These are phyloP conservation scores for Halichoerus grypus DNA, from an alignment of 2,113 vertebrate species.

Conservation along the genomic window DNA sequence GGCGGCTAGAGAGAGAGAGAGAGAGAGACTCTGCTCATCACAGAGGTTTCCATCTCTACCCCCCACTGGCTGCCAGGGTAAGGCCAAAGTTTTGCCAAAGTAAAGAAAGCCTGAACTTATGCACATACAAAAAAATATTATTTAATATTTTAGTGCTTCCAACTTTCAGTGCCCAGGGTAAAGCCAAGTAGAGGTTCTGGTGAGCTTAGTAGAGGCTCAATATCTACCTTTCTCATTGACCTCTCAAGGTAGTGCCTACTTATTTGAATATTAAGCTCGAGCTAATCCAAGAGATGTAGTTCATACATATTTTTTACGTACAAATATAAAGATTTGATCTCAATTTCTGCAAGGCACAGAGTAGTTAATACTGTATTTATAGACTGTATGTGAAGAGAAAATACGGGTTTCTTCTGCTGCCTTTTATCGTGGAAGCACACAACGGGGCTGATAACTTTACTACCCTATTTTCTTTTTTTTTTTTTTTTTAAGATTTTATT, in stretches of 20 bases:
- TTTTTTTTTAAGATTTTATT: too few species aligned
- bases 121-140: not conserved
- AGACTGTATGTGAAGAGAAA: not conserved
- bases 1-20: not conserved
- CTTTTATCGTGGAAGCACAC: not conserved
- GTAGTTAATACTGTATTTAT: not conserved
- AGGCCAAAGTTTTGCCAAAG: not conserved
- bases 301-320: not conserved
- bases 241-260: not conserved
- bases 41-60: not conserved
- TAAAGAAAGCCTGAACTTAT: not conserved
- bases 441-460: not conserved
- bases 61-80: not conserved
- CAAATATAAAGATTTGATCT: not conserved
- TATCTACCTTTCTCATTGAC: not conserved
- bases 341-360: slow-evolving; percentile 11
- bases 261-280: not conserved
- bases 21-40: not conserved
- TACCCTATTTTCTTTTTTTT: not conserved
- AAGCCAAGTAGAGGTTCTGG: not conserved
- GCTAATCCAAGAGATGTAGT: not conserved
- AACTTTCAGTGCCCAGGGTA: not conserved
- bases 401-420: not conserved
- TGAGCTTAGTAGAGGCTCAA: not conserved
- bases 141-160: not conserved